These are phyloP conservation scores for Pseudococcus jackbeardsleyi DNA, from an alignment of 2,888 invertebrate species.

Conservation along the genomic window DNA sequence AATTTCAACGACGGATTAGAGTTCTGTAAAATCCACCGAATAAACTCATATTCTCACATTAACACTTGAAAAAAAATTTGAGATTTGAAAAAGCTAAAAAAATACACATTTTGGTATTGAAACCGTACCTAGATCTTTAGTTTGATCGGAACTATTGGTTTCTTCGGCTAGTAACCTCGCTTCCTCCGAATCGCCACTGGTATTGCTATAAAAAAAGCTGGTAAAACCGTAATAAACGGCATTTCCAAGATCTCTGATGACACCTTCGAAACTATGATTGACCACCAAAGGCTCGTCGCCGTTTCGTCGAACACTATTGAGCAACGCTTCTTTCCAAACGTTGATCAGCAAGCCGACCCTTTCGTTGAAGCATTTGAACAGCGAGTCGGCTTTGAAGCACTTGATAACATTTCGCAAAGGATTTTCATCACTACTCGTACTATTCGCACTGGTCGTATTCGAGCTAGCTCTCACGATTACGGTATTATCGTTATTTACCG, in stretches of 20 bases:
- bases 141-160: slow-evolving; percentile 34
- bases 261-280: slow-evolving; percentile 65
- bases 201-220: slow-evolving; percentile 63
- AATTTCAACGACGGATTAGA: background rate
- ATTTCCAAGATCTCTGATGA: slow-evolving; percentile 66
- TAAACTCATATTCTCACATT: background rate
- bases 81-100: background rate
- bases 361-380: slow-evolving; percentile 61
- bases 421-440: background rate
- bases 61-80: background rate
- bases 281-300: slow-evolving; percentile 45
- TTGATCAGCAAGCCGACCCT: slow-evolving; percentile 45
- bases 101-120: slow-evolving; percentile 1
- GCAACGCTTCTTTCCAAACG: slow-evolving; percentile 51
- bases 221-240: slow-evolving; percentile 66
- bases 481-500: slow-evolving; percentile 46
- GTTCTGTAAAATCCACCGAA: background rate
- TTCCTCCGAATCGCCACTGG: slow-evolving; percentile 6
- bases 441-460: slow-evolving; percentile 36
- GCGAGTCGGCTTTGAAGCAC: slow-evolving; percentile 59
- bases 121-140: slow-evolving; percentile 56
- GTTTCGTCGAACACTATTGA: slow-evolving; percentile 57
- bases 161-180: slow-evolving; percentile 39
- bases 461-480: slow-evolving; percentile 28
- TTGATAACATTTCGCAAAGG: slow-evolving; percentile 58